Base-by-base conservation (phyloP, 1,140 invertebrate species). In the Bombyx mandarina region DNA sequence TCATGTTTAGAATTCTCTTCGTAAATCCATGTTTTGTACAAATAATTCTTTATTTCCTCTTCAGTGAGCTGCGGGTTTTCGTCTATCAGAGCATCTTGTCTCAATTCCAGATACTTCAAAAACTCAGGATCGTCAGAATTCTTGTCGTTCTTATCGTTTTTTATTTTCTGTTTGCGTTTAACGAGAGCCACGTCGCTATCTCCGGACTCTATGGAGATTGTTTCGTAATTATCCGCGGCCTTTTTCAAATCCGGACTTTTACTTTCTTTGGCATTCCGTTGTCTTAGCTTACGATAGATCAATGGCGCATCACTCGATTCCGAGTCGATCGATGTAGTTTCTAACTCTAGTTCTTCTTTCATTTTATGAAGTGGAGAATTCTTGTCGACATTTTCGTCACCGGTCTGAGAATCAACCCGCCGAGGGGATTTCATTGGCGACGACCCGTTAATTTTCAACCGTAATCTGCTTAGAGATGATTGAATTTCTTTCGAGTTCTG, bases 11-110 rank as follows among this genome's bases (percentile, higher is more conserved):
- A 50, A 49, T 52, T 72, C 63, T 89, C 88, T 80, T 89, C 73
- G 60, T 88, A 89, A 42, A 86, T 61, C 89, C 89, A 91, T 35
- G 86, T 88, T 62, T 89, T 88, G 12, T 85, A 86, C 44, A 90
- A 74, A 74, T 90, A 90, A 52, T 70, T 73, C n/a, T 76, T 77
- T 10, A 90, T 88, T 58, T 90, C 88, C 0, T 82, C 73, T 61
- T 89, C 80, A 1, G 80, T 77, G 6, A 89, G 72, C 56, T 89
- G 78, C 9, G 90, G 89, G 71, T 90, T 73, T 66, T 89, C 80
- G 48, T 89, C 88, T 51, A 88, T 76, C 6, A 90, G 56, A 6
- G 73, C 64, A 68, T 90, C 88, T 72, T 83, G 88, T 61, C 83
- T 81, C 7, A 89, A 61, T 62, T 90, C 85, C 22, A 89, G 74